Percentiles rank a stretch among this genome's conserved stretches.
Evolutionary conservation across 1,140 invertebrate species (phyloP).

Genomic region (Tetramorium simillimum): DNA sequence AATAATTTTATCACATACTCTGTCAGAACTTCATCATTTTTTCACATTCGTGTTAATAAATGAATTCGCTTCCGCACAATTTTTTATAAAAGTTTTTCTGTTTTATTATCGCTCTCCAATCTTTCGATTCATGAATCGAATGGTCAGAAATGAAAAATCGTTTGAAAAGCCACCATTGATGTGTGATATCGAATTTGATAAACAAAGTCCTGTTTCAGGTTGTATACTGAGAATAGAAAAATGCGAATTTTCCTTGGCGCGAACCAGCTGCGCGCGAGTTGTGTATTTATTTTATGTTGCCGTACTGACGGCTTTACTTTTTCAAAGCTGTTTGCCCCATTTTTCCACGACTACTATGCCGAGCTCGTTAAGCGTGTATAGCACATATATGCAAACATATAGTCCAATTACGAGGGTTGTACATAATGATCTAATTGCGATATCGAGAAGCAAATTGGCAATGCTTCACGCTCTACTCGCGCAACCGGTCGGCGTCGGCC

Average conservation of each 20-base stretch:
- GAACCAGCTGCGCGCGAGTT: slow-evolving; percentile 1
- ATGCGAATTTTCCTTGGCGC: slow-evolving; percentile 7
- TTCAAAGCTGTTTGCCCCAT: slow-evolving; percentile 35
- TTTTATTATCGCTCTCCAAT: slow-evolving; percentile 8
- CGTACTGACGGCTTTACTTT: slow-evolving; percentile 21
- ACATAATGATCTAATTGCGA: slow-evolving; percentile 61
- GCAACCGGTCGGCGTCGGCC: background rate
- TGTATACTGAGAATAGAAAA: background rate
- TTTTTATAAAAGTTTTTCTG: background rate
- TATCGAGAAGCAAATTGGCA: slow-evolving; percentile 53
- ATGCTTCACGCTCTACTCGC: slow-evolving; percentile 37
- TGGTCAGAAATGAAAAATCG: background rate
- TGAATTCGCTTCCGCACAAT: background rate
- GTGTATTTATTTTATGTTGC: slow-evolving; percentile 36
- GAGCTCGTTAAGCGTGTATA: slow-evolving; percentile 34
- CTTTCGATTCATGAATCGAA: background rate
- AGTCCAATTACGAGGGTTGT: slow-evolving; percentile 50
- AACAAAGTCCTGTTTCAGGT: slow-evolving; percentile 22
- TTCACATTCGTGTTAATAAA: background rate
- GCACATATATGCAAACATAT: slow-evolving; percentile 41
- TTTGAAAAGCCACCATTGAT: slow-evolving; percentile 17
- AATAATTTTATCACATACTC: background rate
- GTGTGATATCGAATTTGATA: slow-evolving; percentile 31
- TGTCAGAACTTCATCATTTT: background rate
- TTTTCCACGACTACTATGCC: slow-evolving; percentile 18